Base-by-base conservation (phyloP, 2,888 invertebrate species). In the Dione juno region DNA sequence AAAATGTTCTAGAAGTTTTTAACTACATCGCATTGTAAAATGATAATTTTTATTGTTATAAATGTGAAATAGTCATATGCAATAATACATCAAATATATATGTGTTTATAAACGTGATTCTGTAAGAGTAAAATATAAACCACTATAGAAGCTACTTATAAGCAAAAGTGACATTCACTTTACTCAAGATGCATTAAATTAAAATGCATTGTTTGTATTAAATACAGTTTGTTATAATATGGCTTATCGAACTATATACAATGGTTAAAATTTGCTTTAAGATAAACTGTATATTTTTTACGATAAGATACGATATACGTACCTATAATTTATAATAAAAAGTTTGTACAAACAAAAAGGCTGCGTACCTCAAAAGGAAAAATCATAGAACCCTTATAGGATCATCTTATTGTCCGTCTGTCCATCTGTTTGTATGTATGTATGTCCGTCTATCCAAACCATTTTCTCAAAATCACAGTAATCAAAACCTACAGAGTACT, bases 181-280 rank as follows among this genome's bases (percentile, higher is more conserved):
- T 37, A 35, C 35, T 10, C 10, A 1, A 37, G 3, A 9, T 5
- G 16, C 35, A n/a, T n/a, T n/a, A 37, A 54, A 54, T 35, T 37
- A 3, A 35, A 7, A 14, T 54, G 35, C 35, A 28, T 9, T 35
- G 16, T 50, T 50, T 50, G 50, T 54, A 9, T 3, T 54, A 54
- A n/a, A n/a, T 59, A 21, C 8, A 43, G 28, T 8, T 45, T 28
- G 21, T n/a, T 43, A 59, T 43, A 59, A 5, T n/a, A n/a, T 21
- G 14, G 21, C 59, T 59, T 43, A 59, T 59, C 59, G 14, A 41
- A 59, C 43, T 21, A n/a, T 1, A 43, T 1, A 5, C 43, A 59
- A 45, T 61, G 43, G 43, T 61, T 61, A 45, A 61, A 61, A 45
- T 28, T 45, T 61, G 13, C 16, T 61, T 57, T 16, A 40, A 57